These are phyloP conservation scores for Caradrina kadenii DNA, from an alignment of 2,888 invertebrate species.

Conservation along the genomic window DNA sequence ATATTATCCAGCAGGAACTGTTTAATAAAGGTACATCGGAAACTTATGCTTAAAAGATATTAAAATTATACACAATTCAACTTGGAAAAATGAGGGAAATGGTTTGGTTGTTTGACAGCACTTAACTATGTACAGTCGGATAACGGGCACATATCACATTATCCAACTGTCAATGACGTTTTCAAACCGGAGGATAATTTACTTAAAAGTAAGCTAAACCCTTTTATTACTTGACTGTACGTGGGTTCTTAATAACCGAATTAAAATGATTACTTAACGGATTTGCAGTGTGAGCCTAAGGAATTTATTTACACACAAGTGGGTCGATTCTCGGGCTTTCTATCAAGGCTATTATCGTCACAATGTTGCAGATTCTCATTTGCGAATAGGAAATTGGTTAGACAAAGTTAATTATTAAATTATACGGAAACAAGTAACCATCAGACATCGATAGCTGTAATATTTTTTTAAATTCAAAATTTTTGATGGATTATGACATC, in stretches of 20 bases:
- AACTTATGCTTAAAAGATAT: too few relatives aligned
- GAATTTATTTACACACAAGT: conserved; percentile 58
- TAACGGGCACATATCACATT: too few relatives aligned
- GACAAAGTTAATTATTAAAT: conserved; percentile 12
- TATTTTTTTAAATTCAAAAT: too few relatives aligned
- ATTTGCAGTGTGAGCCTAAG: conserved; percentile 33
- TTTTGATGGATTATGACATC: too few relatives aligned
- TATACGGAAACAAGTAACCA: conserved; percentile 15
- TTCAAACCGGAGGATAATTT: not conserved
- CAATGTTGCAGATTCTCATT: conserved; percentile 22
- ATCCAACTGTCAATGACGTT: too few relatives aligned
- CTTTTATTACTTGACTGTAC: not conserved
- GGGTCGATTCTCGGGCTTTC: conserved; percentile 44
- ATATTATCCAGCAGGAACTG: too few relatives aligned
- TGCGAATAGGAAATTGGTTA: conserved; percentile 30
- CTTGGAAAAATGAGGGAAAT: too few relatives aligned
- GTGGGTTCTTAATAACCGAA: conserved; percentile 38
- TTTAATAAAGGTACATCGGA: too few relatives aligned
- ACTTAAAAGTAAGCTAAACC: not conserved
- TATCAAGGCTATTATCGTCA: conserved; percentile 21
- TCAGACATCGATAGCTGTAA: not conserved
- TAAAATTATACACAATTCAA: too few relatives aligned
- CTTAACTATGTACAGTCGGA: too few relatives aligned
- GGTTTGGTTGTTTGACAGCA: too few relatives aligned
- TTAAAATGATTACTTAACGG: conserved; percentile 47